phyloP scores from a whole-genome alignment of 2,888 invertebrate genomes.

The Chrysina gloriosa region DNA sequence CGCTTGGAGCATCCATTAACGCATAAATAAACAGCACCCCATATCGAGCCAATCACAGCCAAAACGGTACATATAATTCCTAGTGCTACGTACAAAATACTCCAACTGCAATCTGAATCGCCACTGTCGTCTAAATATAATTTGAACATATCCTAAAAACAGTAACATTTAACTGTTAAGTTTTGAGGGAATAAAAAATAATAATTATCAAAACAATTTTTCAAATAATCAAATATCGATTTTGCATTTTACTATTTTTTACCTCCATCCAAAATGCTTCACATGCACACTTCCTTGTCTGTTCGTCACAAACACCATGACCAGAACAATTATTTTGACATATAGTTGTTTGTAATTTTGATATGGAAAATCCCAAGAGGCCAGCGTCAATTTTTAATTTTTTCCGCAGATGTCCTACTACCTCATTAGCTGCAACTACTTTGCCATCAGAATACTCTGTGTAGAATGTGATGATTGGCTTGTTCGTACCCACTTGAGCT shows the following conservation, averaged over 20 bases:
- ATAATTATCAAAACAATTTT: not conserved
- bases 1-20: conserved; percentile 67
- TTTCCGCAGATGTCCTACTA: conserved; percentile 75
- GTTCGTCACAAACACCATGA: conserved; percentile 89
- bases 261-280: conserved; percentile 96
- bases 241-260: conserved; percentile 37
- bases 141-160: conserved; percentile 57
- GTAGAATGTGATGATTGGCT: conserved; percentile 66
- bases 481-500: conserved; percentile 66
- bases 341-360: conserved; percentile 82
- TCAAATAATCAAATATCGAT: too few species aligned
- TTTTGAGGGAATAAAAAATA: too few species aligned
- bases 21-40: conserved; percentile 75
- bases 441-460: conserved; percentile 62
- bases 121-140: conserved; percentile 57
- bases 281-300: conserved; percentile 86
- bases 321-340: conserved; percentile 95
- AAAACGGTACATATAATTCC: conserved; percentile 73
- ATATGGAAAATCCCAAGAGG: conserved; percentile 77
- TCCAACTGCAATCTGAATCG: conserved; percentile 85
- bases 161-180: not conserved
- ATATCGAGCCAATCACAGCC: conserved; percentile 71
- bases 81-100: conserved; percentile 90
- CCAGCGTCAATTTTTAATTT: conserved; percentile 78
- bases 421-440: conserved; percentile 71